A percentile compares a stretch with the other conserved stretches of the same genome.
Evolutionary conservation across 2,113 vertebrate species (phyloP).

Genomic region (Theropithecus gelada): DNA sequence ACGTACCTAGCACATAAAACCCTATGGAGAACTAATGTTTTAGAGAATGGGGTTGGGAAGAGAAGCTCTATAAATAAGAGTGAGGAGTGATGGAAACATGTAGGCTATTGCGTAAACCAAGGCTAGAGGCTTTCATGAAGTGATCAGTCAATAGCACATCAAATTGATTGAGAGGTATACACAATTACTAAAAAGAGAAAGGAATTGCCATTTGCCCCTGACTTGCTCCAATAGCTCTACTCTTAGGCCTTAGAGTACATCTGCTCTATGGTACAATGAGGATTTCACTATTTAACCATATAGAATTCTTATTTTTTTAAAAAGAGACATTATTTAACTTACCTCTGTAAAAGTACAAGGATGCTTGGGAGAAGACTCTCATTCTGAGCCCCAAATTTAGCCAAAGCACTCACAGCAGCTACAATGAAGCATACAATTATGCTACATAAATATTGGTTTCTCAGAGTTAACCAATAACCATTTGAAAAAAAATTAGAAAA

Average conservation of each 20-base stretch:
- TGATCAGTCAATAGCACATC: background rate
- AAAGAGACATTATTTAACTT: slow-evolving; percentile 56
- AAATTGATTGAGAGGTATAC: background rate
- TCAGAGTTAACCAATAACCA: slow-evolving; percentile 28
- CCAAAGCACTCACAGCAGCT: slow-evolving; percentile 97
- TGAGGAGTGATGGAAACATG: background rate
- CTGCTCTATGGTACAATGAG: background rate
- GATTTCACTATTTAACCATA: background rate
- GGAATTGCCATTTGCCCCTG: background rate
- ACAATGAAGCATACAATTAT: slow-evolving; percentile 2
- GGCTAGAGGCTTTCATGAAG: background rate
- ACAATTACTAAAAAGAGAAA: background rate
- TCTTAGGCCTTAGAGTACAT: background rate
- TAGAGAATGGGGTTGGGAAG: background rate
- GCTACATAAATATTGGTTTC: background rate
- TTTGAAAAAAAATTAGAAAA: background rate
- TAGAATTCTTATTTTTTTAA: background rate
- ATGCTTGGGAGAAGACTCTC: slow-evolving; percentile 96
- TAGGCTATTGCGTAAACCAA: background rate
- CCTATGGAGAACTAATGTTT: background rate
- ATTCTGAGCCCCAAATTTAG: slow-evolving; percentile 99
- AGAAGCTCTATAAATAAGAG: background rate
- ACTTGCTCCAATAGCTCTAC: background rate
- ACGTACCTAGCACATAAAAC: background rate
- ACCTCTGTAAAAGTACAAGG: slow-evolving; percentile 97